Percentiles rank a stretch among this genome's conserved stretches.
Conservation (phyloP, 2,797 vertebrate species). For the Acestrorhynchus altus region DNA sequence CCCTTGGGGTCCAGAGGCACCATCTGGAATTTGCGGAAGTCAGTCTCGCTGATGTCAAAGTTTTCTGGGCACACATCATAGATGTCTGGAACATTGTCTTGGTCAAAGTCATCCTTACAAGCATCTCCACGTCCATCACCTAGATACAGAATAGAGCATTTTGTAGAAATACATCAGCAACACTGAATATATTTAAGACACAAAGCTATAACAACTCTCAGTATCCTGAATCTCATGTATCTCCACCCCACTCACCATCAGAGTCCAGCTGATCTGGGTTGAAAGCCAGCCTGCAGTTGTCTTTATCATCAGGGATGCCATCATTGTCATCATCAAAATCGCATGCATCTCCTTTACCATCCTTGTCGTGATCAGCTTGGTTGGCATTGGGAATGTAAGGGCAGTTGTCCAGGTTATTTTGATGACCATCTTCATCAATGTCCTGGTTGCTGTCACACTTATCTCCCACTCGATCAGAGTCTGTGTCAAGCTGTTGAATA, state of each 20-base stretch:
- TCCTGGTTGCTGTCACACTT: conserved; percentile 97
- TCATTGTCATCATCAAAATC: conserved; percentile 98
- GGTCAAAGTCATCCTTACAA: conserved; percentile 97
- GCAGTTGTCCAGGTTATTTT: conserved; percentile 98
- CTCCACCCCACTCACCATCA: conserved; percentile 81
- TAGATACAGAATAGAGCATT: conserved; percentile 52
- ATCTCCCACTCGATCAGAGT: conserved; percentile 94
- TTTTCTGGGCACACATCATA: conserved; percentile 98
- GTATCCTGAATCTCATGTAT: no score
- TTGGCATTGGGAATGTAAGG: conserved; percentile 97
- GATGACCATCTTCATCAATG: conserved; percentile 97
- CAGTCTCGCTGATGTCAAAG: conserved; percentile 93
- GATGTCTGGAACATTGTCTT: conserved; percentile 92
- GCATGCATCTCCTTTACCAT: conserved; percentile 95
- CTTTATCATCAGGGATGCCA: conserved; percentile 93
- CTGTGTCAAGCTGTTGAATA: conserved; percentile 85
- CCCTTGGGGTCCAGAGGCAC: conserved; percentile 97
- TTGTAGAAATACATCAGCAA: not conserved
- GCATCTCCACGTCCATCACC: conserved; percentile 96
- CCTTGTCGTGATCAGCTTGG: conserved; percentile 97
- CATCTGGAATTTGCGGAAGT: conserved; percentile 98
- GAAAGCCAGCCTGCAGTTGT: conserved; percentile 92
- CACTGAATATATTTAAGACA: not conserved
- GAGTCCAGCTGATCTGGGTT: conserved; percentile 93
- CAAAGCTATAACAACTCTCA: not conserved